These are phyloP conservation scores for Lasioglossum pauxillum DNA, from an alignment of 2,888 invertebrate species.

Conservation along the genomic window DNA sequence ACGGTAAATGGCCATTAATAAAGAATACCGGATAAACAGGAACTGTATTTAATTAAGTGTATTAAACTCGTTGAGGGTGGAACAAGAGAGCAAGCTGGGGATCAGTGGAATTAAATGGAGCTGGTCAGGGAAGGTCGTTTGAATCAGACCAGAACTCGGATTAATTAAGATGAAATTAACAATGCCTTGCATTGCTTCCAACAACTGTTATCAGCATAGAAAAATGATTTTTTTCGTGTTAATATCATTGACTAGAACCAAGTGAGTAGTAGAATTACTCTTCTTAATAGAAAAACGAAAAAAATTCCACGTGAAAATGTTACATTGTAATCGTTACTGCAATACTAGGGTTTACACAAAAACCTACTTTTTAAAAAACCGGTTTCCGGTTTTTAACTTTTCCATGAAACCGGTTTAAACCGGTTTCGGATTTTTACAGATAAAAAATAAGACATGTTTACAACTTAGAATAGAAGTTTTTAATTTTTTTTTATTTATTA, in stretches of 20 bases:
- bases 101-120: constrained; percentile 24
- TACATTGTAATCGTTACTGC: background rate
- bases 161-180: background rate
- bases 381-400: no score
- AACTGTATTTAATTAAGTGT: constrained; percentile 51
- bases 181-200: background rate
- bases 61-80: constrained; percentile 42
- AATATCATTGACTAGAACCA: no score
- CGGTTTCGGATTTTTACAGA: no score
- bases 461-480: no score
- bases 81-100: constrained; percentile 13
- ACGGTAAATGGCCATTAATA: constrained; percentile 20
- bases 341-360: no score
- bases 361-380: no score
- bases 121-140: constrained; percentile 17
- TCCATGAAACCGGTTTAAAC: no score
- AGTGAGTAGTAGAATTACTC: no score
- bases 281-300: background rate
- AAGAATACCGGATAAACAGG: constrained; percentile 37
- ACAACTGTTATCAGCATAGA: no score
- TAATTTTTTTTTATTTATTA: no score
- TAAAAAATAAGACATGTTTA: no score
- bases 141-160: constrained; percentile 5
- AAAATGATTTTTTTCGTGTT: background rate
- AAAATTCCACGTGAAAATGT: background rate